Evolutionary conservation across 2,888 invertebrate species (phyloP), one percentile per base, ranked within the genome.

Genomic region (Meliscaeva auricollis): DNA sequence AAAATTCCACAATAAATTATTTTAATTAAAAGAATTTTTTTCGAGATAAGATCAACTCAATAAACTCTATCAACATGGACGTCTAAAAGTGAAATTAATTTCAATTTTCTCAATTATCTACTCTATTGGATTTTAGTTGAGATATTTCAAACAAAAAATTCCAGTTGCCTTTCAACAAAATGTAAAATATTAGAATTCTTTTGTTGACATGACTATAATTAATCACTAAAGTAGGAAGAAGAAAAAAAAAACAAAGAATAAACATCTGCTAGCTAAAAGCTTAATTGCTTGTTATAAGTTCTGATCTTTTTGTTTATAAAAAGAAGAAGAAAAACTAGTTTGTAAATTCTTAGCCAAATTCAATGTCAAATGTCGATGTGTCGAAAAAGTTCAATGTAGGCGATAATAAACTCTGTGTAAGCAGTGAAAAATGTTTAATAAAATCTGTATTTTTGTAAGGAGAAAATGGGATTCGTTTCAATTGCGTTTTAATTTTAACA

Each of bases 41-140:
- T 60, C 8, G 3, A 60, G 26, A 62, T 15, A 62, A 60, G 44
- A 62, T 62, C 41, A 62, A 62, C 44, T 30, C 15, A 26, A 44
- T 41, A 22, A 58, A 58, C 22, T n/a, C n/a, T 60, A 30, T 30
- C 62, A 60, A 22, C 44, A n/a, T n/a, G n/a, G n/a, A n/a, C n/a
- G n/a, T n/a, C n/a, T n/a, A 44, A 44, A 17, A 30, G 17, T 22
- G 26, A 44, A 60, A 44, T 3, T 41, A 26, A 60, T 60, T 60
- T n/a, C 41, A 26, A 41, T 38, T 38, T 56, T 60, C 17, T 58
- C 7, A 20, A 38, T 38, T 4, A 32, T 32, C 7, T 41, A 0
- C 41, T n/a, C 22, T 62, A 7, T 26, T 41, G 7, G 20, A 41
- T 41, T 22, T 41, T 0, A 9, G 30, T 38, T 58, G 38, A 60